Percentiles rank a stretch among this genome's conserved stretches.
phyloP scores from a whole-genome alignment of 2,113 vertebrate species.

The Pelusios castaneus region DNA sequence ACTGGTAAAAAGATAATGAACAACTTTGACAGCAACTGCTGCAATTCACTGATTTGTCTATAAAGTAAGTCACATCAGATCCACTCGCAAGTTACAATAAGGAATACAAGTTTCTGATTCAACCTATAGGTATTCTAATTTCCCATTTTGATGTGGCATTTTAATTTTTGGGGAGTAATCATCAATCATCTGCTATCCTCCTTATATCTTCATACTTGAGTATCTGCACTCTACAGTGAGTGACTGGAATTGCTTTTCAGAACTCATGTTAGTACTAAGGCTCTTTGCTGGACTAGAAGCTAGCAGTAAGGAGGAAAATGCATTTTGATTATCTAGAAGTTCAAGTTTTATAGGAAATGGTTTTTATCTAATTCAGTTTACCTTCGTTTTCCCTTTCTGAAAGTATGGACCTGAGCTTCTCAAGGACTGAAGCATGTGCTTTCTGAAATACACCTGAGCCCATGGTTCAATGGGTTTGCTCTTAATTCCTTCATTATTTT shows the following conservation, averaged over 20 bases:
- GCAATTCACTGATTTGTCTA: background rate
- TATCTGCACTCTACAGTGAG: background rate
- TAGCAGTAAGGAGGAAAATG: background rate
- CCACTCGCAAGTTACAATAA: background rate
- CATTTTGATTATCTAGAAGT: background rate
- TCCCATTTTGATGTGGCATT: slow-evolving; percentile 25
- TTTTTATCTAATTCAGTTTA: background rate
- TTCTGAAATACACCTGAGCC: background rate
- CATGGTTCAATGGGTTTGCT: background rate
- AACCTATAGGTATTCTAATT: background rate
- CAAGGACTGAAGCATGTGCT: background rate
- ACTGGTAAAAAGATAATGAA: background rate
- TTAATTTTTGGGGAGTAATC: slow-evolving; percentile 18
- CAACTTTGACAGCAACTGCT: background rate
- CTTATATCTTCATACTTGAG: background rate
- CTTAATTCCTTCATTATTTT: background rate
- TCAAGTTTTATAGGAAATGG: background rate
- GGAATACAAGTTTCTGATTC: too few species aligned
- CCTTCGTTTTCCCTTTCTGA: background rate
- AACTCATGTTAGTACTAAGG: background rate
- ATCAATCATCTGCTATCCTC: slow-evolving; percentile 19
- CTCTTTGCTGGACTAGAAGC: background rate
- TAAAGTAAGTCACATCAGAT: background rate
- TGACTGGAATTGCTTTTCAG: slow-evolving; percentile 9
- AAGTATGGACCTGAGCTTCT: background rate